Base-by-base conservation (phyloP, 2,797 vertebrate genomes). In the Coendou prehensilis region DNA sequence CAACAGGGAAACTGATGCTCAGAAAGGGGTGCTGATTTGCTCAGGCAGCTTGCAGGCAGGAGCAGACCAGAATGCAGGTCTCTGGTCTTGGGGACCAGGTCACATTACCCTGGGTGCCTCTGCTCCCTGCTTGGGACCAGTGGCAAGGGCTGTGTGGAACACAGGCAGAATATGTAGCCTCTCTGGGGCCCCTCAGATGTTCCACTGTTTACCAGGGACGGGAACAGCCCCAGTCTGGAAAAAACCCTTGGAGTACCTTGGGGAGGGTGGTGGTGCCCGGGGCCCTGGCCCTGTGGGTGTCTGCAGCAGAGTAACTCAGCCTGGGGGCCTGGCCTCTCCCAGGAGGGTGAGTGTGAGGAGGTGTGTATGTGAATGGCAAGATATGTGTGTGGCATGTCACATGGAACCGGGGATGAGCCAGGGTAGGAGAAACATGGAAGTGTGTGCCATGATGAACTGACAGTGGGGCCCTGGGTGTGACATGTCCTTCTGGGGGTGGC, bases 171-270 rank as follows among this genome's bases (percentile, higher is more conserved):
- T 41, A 82, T 22, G 76, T 22, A n/a, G 45, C 17, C 61, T 33
- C 41, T 91, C 37, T n/a, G 54, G 54, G 45, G 28, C 18, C 37
- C 45, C 69, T 95, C 63, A 28, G 47, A 17, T 71, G n/a, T 85
- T 81, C 86, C 30, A 37, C 56, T 97, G 75, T 81, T 95, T 89
- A 81, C 52, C 79, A 89, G 93, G 89, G 63, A 88, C 52, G 0
- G 2, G 59, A 76, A 79, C 8, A 97, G 41, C 75, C 41, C 28
- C 22, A 47, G 69, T 67, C 82, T 83, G 79, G 75, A 93, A 79
- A 81, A 73, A 59, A n/a, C 26, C 63, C 30, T 26, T 63, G 28
- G 7, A 59, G 57, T 7, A 18, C 54, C 67, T 61, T 30, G 26
- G 69, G 45, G 50, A 67, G 47, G 45, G 22, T 2, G 1, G 33